Percentiles rank a stretch among this genome's conserved stretches.
Evolutionary conservation across 92 coral and sea anemone species (phyloP).

Genomic region (Isaurus tuberculatus): DNA sequence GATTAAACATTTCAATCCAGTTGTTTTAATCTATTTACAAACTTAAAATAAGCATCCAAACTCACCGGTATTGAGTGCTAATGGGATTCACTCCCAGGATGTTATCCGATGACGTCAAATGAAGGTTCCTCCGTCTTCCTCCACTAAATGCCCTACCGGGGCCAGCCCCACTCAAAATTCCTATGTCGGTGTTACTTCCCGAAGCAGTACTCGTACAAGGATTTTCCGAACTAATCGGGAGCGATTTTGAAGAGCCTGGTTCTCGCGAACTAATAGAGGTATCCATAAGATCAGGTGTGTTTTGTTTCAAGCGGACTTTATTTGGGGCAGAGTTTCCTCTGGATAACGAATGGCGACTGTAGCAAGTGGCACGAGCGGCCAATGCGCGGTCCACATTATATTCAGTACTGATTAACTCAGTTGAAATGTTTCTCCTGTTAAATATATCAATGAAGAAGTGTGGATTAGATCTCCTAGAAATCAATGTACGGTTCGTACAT

Average conservation of each 20-base stretch:
- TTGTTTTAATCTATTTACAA: background rate
- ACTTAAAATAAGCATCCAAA: background rate
- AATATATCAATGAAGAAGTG: background rate
- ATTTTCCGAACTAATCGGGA: background rate
- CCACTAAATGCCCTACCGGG: constrained; percentile 68
- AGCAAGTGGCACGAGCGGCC: constrained; percentile 93
- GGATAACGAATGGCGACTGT: constrained; percentile 81
- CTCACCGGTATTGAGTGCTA: constrained; percentile 33
- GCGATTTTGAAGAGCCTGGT: background rate
- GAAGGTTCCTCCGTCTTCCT: constrained; percentile 80
- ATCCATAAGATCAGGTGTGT: constrained; percentile 53
- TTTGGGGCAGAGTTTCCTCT: constrained; percentile 71
- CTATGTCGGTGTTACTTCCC: background rate
- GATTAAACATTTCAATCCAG: no score
- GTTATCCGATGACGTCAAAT: constrained; percentile 88
- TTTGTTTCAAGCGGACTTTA: constrained; percentile 46
- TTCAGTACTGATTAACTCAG: constrained; percentile 42
- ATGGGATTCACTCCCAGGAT: constrained; percentile 63
- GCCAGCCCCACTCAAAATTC: constrained; percentile 10
- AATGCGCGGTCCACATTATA: constrained; percentile 78
- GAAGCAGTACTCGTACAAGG: background rate
- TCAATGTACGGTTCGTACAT: background rate
- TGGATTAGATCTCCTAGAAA: background rate
- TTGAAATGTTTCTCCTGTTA: constrained; percentile 24
- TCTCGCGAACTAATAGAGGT: background rate